Evolutionary conservation across 1,140 invertebrate species (phyloP), one percentile per base, ranked within the genome.

Genomic region (Nasonia longicornis): DNA sequence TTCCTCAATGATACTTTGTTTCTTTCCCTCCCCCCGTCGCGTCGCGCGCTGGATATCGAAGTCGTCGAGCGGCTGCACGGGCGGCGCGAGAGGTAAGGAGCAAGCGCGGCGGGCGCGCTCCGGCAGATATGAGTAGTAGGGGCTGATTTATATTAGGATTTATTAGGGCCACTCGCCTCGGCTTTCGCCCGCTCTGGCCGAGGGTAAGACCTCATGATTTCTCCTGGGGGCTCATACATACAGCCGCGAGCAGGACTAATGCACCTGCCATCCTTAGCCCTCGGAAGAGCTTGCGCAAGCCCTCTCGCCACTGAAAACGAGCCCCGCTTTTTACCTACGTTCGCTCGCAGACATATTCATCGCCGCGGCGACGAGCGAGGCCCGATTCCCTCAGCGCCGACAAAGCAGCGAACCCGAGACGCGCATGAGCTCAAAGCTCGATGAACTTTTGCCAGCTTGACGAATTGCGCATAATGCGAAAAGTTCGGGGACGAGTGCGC

Each of bases 141-240:
- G 64, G 86, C 22, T 87, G 89, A 89, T 90, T 87, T 87, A 87
- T 89, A 89, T 89, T 90, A 89, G 87, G 87, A 90, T 90, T 90
- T 90, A 90, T 90, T 87, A 89, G 87, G 85, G 84, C 84, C 85
- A 84, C 84, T 87, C 84, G 11, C 29, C 64, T 79, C 82, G 83
- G 75, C 83, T 79, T 77, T 72, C 78, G 45, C 71, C 80, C 80
- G 78, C 71, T 81, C 78, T 84, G 81, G 84, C 82, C 86, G 83
- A 88, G 88, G 88, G 86, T 89, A 89, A 87, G 86, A 88, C 86
- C 87, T 88, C 84, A 88, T 90, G 88, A 90, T 90, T 90, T 90
- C 88, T 89, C 88, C 64, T 86, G 88, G 88, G 89, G 87, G 84
- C 86, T 83, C 86, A 85, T 86, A 86, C 85, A 86, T 84, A 86